phyloP scores from a whole-genome alignment of 2,113 vertebrate species.

The Coturnix japonica region DNA sequence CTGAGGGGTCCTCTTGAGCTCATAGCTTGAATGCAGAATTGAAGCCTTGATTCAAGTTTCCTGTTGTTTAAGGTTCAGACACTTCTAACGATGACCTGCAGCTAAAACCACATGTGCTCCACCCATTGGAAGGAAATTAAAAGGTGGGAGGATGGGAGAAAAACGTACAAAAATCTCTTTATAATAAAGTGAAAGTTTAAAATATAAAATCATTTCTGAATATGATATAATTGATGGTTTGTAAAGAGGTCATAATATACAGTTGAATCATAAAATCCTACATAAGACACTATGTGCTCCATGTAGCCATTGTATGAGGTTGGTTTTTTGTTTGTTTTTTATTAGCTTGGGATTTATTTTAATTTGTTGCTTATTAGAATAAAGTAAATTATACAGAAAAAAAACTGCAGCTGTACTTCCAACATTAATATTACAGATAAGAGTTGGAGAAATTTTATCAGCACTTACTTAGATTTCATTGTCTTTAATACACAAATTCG shows the following conservation, averaged over 20 bases:
- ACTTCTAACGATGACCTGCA: background rate
- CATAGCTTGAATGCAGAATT: background rate
- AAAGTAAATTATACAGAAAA: background rate
- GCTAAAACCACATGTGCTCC: background rate
- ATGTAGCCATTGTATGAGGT: background rate
- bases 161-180: background rate
- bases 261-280: background rate
- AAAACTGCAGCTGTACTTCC: background rate
- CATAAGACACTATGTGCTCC: accelerated
- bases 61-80: background rate
- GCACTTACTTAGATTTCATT: background rate
- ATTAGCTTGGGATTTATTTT: background rate
- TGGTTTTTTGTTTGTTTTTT: background rate
- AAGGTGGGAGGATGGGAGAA: accelerated
- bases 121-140: background rate
- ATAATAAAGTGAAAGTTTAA: background rate
- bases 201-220: background rate
- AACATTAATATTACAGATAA: background rate
- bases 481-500: background rate
- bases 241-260: background rate
- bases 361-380: background rate
- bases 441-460: background rate
- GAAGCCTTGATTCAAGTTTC: background rate
- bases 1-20: background rate
- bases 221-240: background rate